A percentile compares a stretch with the other conserved stretches of the same genome.
phyloP scores from a whole-genome alignment of 2,113 vertebrate genomes.

The Egretta garzetta region DNA sequence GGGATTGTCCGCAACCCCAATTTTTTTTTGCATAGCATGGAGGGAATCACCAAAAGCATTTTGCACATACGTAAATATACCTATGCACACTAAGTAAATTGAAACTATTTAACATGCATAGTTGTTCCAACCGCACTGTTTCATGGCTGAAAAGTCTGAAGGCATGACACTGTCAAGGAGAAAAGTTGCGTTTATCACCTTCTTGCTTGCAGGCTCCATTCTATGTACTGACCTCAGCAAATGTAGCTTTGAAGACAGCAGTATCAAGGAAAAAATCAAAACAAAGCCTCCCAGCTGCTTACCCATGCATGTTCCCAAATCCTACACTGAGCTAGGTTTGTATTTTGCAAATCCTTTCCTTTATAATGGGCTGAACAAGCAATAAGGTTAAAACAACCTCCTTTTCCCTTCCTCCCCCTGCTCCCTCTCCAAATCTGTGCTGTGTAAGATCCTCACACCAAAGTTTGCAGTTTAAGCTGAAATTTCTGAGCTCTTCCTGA shows the following conservation, averaged over 20 bases:
- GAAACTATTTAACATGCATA: not conserved
- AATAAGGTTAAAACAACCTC: not conserved
- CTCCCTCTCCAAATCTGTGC: not conserved
- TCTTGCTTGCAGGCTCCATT: slow-evolving; percentile 8
- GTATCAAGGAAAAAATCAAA: slow-evolving; percentile 11
- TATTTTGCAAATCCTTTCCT: slow-evolving; percentile 23
- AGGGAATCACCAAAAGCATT: not conserved
- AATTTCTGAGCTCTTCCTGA: not conserved
- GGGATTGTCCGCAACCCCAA: rapidly evolving
- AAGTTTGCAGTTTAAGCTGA: not conserved
- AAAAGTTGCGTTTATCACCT: slow-evolving; percentile 1
- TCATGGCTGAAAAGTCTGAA: not conserved
- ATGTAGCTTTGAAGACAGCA: slow-evolving; percentile 1
- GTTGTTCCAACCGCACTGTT: not conserved
- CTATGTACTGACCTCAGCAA: slow-evolving; percentile 40
- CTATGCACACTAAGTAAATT: not conserved
- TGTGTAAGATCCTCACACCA: not conserved
- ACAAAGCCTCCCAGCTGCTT: slow-evolving; percentile 46
- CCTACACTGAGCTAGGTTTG: not conserved
- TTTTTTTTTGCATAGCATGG: not conserved
- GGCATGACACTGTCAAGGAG: slow-evolving; percentile 8
- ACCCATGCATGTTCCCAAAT: slow-evolving; percentile 44
- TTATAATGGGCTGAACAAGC: slow-evolving; percentile 29
- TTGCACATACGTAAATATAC: not conserved
- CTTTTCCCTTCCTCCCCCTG: not conserved